Evolutionary conservation across 2,113 vertebrate species (phyloP), one percentile per base, ranked within the genome.

Genomic region (Ceyx melanurus): DNA sequence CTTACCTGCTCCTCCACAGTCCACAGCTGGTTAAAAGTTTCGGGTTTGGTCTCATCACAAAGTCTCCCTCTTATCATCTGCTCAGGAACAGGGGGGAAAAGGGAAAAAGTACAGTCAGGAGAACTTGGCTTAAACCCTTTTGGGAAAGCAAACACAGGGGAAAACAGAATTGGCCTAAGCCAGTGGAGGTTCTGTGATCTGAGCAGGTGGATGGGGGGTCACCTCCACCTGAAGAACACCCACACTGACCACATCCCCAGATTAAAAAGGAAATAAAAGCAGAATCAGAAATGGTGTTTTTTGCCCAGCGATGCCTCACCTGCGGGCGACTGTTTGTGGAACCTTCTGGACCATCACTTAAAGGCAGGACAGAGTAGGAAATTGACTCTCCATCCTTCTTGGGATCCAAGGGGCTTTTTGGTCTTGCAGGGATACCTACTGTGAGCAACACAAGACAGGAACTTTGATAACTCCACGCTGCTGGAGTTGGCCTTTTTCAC

Each of bases 1-100:
- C 72, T 94, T 98, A 99, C 99, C 99, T 99, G 99, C 82, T 99
- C 99, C 94, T 99, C 99, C 88, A 99, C 97, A 77, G 98, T 99
- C 99, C 99, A 99, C 91, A 99, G 97, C 94, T 99, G 99, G 97
- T 99, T 99, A 96, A 99, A 99, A 22, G 99, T 99, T 97, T 99
- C 99, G 15, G 99, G 98, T 97, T 99, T 99, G 97, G 97, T 99
- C 97, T 99, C 98, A 93, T 99, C 98, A 25, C 98, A 99, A 86
- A 99, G 97, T 81, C 99, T 98, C 50, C 99, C 99, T 96, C 99
- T 98, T 98, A 99, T 99, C 98, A 99, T 98, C 99, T 99, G 97
- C 74, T 96, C 93, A 94, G 96, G 90, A 40, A 97, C 25, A 97
- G 28, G 2, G 92, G 29, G 90, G 35, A 96, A 90, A 95, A 96